Conservation (phyloP, 2,797 vertebrate species). For the Chromobotia macracanthus region DNA sequence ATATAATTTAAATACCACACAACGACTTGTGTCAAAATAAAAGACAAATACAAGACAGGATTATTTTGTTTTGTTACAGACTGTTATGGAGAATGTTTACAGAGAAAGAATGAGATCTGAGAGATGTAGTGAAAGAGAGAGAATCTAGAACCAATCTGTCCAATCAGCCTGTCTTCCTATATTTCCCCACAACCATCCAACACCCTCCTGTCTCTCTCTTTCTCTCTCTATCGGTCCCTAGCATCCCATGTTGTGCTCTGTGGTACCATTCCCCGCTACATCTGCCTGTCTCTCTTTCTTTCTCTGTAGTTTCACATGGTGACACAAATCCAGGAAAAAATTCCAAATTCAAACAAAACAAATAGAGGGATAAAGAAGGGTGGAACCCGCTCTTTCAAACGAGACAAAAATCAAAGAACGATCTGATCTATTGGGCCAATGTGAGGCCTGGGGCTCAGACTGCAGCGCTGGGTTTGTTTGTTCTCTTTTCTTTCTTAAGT, state of each 20-base stretch:
- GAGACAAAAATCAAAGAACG: slow-evolving; percentile 81
- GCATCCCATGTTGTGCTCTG: slow-evolving; percentile 49
- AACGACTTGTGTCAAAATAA: slow-evolving; percentile 43
- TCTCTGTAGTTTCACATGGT: slow-evolving; percentile 83
- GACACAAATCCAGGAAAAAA: slow-evolving; percentile 75
- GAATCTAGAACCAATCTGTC: slow-evolving; percentile 66
- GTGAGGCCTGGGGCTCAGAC: slow-evolving; percentile 70
- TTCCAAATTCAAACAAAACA: slow-evolving; percentile 74
- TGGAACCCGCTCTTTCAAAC: slow-evolving; percentile 73
- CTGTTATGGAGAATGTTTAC: slow-evolving; percentile 69
- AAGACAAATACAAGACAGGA: slow-evolving; percentile 58
- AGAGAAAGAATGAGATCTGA: slow-evolving; percentile 82
- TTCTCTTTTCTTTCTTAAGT: slow-evolving; percentile 77
- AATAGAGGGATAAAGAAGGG: slow-evolving; percentile 65
- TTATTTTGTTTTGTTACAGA: slow-evolving; percentile 60
- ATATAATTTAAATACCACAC: slow-evolving; percentile 69
- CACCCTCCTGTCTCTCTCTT: slow-evolving; percentile 62
- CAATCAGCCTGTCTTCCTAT: slow-evolving; percentile 57
- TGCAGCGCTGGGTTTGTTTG: slow-evolving; percentile 73
- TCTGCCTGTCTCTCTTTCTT: slow-evolving; percentile 82
- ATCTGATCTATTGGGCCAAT: slow-evolving; percentile 73
- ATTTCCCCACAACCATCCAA: slow-evolving; percentile 52
- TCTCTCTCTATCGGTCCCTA: slow-evolving; percentile 51
- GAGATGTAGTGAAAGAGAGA: slow-evolving; percentile 84
- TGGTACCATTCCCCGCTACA: slow-evolving; percentile 60